Percentiles rank a stretch among this genome's conserved stretches.
phyloP scores from a whole-genome alignment of 2,888 invertebrate species.

The Melanostoma scalare region DNA sequence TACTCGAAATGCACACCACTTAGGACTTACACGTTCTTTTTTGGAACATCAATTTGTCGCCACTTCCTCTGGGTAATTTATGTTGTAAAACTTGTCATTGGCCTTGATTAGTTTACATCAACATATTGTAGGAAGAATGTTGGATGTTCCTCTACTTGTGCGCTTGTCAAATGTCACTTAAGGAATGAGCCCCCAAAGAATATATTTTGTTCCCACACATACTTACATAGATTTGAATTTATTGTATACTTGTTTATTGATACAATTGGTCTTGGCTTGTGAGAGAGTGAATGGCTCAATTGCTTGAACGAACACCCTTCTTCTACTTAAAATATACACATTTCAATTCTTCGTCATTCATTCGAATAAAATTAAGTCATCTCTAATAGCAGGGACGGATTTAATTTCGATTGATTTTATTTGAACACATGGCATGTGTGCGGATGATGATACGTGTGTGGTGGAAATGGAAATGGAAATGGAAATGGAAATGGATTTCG shows the following conservation, averaged over 20 bases:
- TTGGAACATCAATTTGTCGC: slow-evolving; percentile 28
- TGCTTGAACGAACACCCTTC: slow-evolving; percentile 9
- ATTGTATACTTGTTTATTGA: slow-evolving; percentile 53
- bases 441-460: not conserved
- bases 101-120: slow-evolving; percentile 37
- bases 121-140: slow-evolving; percentile 13
- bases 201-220: not conserved
- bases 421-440: slow-evolving; percentile 47
- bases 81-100: slow-evolving; percentile 45
- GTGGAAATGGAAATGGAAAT: not conserved
- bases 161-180: slow-evolving; percentile 69
- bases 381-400: slow-evolving; percentile 57
- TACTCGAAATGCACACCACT: slow-evolving; percentile 28
- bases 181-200: slow-evolving; percentile 51
- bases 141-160: slow-evolving; percentile 19
- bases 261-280: slow-evolving; percentile 41
- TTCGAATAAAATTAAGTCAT: slow-evolving; percentile 65
- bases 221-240: slow-evolving; percentile 27
- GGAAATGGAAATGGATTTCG: slow-evolving; percentile 42
- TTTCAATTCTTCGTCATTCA: slow-evolving; percentile 55
- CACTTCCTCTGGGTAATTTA: slow-evolving; percentile 48
- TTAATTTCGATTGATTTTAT: slow-evolving; percentile 63
- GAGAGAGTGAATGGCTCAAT: slow-evolving; percentile 29
- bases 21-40: slow-evolving; percentile 16
- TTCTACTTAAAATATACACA: slow-evolving; percentile 45